Evolutionary conservation across 2,113 vertebrate species (phyloP).

Genomic region (Sminthopsis crassicaudata): DNA sequence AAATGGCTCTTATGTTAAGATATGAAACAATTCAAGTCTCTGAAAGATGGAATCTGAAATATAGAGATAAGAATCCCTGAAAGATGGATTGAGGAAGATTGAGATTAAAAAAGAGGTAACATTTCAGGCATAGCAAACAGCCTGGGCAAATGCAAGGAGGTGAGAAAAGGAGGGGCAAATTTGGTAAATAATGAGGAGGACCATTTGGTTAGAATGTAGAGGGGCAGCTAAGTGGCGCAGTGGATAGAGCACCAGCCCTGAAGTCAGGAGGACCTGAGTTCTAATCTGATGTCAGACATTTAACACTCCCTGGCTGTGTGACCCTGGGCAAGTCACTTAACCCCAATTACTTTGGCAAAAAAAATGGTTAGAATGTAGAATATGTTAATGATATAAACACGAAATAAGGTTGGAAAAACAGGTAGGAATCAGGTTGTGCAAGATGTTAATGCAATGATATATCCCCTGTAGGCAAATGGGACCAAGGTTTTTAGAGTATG

Average conservation of each 20-base stretch:
- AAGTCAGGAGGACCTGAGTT: too few relatives aligned
- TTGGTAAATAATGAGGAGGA: background rate
- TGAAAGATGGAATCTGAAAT: background rate
- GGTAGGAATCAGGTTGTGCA: background rate
- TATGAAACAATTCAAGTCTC: background rate
- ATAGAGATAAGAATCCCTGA: background rate
- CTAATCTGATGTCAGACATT: too few relatives aligned
- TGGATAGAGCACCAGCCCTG: too few relatives aligned
- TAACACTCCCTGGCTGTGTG: too few relatives aligned
- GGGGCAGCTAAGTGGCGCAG: too few relatives aligned
- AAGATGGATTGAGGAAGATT: background rate
- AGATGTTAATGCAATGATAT: background rate
- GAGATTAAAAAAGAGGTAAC: background rate
- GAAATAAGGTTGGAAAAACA: background rate
- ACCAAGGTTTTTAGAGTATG: background rate
- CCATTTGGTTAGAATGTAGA: background rate
- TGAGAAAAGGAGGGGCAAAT: background rate
- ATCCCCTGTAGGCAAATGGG: background rate
- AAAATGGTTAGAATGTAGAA: background rate
- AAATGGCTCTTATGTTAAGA: background rate
- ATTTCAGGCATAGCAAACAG: background rate
- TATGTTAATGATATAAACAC: background rate
- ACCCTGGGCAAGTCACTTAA: too few relatives aligned
- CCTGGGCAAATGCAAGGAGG: background rate
- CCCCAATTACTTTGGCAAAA: too few relatives aligned